Evolutionary conservation across 1,140 invertebrate genomes (phyloP).

Genomic region (Cyphomyrmex costatus): DNA sequence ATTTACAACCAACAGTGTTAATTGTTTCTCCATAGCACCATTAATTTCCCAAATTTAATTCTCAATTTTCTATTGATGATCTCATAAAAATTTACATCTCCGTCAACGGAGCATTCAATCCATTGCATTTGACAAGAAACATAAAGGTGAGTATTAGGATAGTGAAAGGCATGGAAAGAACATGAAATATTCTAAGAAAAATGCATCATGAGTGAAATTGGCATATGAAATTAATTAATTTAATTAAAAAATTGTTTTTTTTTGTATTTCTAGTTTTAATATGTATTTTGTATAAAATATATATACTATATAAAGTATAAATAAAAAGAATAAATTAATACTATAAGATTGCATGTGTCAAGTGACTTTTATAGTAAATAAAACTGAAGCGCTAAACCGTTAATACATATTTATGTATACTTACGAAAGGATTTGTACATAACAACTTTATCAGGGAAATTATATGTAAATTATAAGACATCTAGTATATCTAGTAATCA

Average conservation of each 20-base stretch:
- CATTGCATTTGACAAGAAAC: background rate
- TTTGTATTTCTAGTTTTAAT: background rate
- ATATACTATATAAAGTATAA: no score
- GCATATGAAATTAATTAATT: slow-evolving; percentile 15
- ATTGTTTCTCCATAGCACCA: background rate
- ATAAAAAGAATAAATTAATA: background rate
- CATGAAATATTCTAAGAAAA: slow-evolving; percentile 13
- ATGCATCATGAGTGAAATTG: slow-evolving; percentile 8
- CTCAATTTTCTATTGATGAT: background rate
- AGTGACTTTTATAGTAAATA: background rate
- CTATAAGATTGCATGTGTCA: background rate
- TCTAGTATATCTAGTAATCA: background rate
- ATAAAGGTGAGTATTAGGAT: slow-evolving; percentile 4
- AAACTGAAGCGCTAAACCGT: slow-evolving; percentile 5
- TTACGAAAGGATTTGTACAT: background rate
- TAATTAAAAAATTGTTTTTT: no score
- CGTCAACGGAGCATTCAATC: background rate
- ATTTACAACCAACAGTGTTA: background rate
- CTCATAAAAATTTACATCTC: background rate
- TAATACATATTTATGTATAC: background rate
- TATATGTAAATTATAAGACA: background rate
- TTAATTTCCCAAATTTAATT: slow-evolving; percentile 4
- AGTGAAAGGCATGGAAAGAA: slow-evolving; percentile 33
- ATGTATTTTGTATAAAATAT: background rate
- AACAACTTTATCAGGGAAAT: background rate